Evolutionary conservation across 2,888 invertebrate species (phyloP).

Genomic region (Agrochola circellaris): DNA sequence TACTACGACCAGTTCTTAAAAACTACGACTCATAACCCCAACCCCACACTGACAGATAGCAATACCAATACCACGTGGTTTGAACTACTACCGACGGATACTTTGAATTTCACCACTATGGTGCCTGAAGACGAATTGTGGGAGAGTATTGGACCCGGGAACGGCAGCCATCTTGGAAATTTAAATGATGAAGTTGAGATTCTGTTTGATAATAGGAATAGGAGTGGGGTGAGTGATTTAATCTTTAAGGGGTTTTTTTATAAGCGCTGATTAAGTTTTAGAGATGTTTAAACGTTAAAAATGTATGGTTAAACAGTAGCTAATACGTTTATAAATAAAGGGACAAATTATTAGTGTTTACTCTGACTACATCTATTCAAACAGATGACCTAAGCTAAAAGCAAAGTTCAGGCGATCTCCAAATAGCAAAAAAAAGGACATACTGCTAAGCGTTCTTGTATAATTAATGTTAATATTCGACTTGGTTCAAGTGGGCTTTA

Average conservation of each 20-base stretch:
- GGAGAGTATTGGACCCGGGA: slow-evolving; percentile 82
- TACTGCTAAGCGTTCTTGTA: neutral
- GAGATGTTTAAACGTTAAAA: no score
- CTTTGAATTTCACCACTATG: slow-evolving; percentile 76
- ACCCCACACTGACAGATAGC: slow-evolving; percentile 69
- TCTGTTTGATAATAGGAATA: slow-evolving; percentile 80
- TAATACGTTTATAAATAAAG: no score
- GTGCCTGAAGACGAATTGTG: slow-evolving; percentile 84
- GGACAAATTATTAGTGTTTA: neutral
- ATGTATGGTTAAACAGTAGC: no score
- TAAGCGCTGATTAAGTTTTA: no score
- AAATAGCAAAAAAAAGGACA: neutral
- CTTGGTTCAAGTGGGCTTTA: no score
- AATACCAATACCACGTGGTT: slow-evolving; percentile 87
- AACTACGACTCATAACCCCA: slow-evolving; percentile 77
- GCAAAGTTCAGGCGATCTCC: neutral
- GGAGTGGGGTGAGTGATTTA: slow-evolving; percentile 75
- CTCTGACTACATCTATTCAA: neutral
- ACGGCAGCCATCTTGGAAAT: slow-evolving; percentile 78
- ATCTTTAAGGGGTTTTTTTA: neutral
- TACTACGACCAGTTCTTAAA: slow-evolving; percentile 89
- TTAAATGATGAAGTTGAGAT: slow-evolving; percentile 87
- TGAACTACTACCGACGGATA: slow-evolving; percentile 81
- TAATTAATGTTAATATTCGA: neutral
- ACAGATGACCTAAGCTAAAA: neutral